Base-by-base conservation (phyloP, 2,113 vertebrate genomes). In the Charadrius vociferus region DNA sequence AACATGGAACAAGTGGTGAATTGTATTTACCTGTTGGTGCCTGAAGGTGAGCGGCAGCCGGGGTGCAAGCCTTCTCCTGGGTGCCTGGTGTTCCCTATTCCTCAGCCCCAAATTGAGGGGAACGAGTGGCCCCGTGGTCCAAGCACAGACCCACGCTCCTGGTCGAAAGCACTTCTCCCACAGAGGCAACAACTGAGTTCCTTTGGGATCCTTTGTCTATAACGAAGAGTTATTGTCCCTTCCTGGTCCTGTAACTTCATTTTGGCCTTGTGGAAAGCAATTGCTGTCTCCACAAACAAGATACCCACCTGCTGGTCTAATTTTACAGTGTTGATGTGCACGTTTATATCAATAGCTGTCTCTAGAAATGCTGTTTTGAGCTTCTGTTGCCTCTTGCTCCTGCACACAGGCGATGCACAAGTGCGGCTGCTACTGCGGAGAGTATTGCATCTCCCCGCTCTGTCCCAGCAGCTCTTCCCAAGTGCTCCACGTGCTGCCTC, bases 281-380 rank as follows among this genome's bases (percentile, higher is more conserved):
- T 52, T 63, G 65, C 39, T 70, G 12, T 90, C 73, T 29, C 32
- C 65, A 90, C 73, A 79, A 84, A 39, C 86, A 86, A 95, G 83
- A 86, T 68, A 81, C 83, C 61, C 86, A 87, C 77, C 94, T 88
- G 84, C 84, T 80, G 89, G 83, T 81, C 53, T 96, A 14, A 94
- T 96, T 93, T 86, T 63, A 74, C 70, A 81, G 65, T 5, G 22
- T 90, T 66, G 47, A 26, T 94, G 91, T 36, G 59, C 37, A 70
- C 5, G 4, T 92, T 83, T 94, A 5, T 92, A 61, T 70, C 91
- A 81, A 81, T 58, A 68, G 45, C 86, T 96, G 88, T 81, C 91
- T 95, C 67, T 39, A 86, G 86, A 94, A 95, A 55, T 32, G 80
- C 85, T 86, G 90, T 0, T 92, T 58, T 56, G 86, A n/a, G 80